These are phyloP conservation scores for Leucozona laternaria DNA, from an alignment of 2,888 invertebrate genomes.

Conservation along the genomic window DNA sequence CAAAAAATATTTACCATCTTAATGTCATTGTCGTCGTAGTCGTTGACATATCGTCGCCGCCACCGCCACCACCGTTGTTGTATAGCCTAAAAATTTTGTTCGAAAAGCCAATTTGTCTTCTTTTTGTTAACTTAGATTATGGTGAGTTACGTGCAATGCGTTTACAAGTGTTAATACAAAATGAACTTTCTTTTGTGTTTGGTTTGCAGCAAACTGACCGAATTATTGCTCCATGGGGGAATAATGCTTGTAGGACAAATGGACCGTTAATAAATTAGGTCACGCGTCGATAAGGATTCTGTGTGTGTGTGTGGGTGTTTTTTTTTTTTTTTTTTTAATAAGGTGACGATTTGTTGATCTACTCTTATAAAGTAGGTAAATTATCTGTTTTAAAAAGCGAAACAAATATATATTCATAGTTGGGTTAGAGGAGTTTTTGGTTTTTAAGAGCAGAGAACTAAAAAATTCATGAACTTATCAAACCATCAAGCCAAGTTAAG, in stretches of 20 bases:
- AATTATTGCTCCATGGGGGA: conserved; percentile 10
- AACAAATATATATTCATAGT: background rate
- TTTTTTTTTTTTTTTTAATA: background rate
- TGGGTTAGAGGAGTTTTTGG: background rate
- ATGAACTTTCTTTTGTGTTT: conserved; percentile 15
- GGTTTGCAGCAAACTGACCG: conserved; percentile 38
- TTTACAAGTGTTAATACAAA: conserved; percentile 14
- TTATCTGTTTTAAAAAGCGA: background rate
- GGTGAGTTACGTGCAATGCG: conserved; percentile 31
- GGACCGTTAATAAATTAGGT: conserved; percentile 13
- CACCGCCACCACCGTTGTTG: background rate
- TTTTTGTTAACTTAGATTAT: conserved; percentile 37
- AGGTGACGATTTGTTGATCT: background rate
- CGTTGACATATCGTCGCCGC: background rate
- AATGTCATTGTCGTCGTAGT: background rate
- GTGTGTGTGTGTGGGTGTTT: too few species aligned
- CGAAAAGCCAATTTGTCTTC: conserved; percentile 30
- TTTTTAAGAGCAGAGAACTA: too few species aligned
- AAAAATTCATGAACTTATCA: too few species aligned
- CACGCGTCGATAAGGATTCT: background rate
- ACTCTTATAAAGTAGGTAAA: background rate
- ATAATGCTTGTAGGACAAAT: background rate
- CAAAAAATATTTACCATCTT: conserved; percentile 40
- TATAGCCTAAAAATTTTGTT: conserved; percentile 22
- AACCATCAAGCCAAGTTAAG: too few species aligned